Evolutionary conservation across 2,113 vertebrate genomes (phyloP), one percentile per base, ranked within the genome.

Genomic region (Grus americana): DNA sequence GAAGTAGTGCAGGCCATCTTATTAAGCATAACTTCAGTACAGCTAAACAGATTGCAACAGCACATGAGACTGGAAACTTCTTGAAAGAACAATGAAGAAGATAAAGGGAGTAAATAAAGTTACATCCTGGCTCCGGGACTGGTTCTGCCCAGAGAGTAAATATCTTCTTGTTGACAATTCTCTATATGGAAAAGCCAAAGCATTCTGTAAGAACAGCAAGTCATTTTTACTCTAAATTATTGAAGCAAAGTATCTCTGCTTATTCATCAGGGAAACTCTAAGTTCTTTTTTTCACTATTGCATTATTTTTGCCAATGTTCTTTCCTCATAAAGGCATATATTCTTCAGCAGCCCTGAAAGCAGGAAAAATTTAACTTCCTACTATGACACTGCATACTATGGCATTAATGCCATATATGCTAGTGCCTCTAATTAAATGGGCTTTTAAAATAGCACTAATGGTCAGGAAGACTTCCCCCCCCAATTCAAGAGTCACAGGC

Each of bases 111-210:
- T 79, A 84, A 83, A 86, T 82, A 93, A 83, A 79, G 52, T 44
- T 50, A 59, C 59, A 78, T 55, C 46, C 80, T 91, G 86, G n/a
- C 81, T 88, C 63, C 76, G 38, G 59, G 71, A 73, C 70, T 52
- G 47, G 89, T 49, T 93, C 79, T 85, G 36, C 97, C 97, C 94
- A 86, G 30, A 95, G 21, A 88, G 88, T 88, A 97, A 97, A 97
- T 52, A 96, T 15, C 26, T 79, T 90, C 47, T 66, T 91, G 84
- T 72, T 76, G 81, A 72, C 88, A 85, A 5, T 86, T 67, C 65
- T 66, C 58, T 30, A 21, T 14, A 23, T 7, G 23, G 57, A 75
- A 93, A 73, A 88, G 36, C 38, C 59, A 79, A 92, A 75, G 13
- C 49, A 29, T 15, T 6, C 42, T 85, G 2, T 40, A 81, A 72